Base-by-base conservation (phyloP, 2,888 invertebrate species). In the Cepaea hortensis region DNA sequence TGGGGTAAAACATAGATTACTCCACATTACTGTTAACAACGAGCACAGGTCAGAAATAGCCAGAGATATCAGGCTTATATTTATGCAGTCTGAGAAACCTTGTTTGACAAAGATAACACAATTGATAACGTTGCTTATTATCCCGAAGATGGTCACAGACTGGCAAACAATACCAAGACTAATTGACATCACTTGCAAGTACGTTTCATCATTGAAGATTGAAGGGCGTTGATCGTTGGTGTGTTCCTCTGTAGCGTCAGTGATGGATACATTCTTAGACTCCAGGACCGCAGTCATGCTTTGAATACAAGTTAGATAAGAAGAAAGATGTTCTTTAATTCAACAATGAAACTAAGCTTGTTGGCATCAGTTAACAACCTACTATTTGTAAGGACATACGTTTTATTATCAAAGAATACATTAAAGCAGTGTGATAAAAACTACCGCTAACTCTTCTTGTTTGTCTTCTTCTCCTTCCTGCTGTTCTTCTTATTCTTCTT, bases 31-130 rank as follows among this genome's bases (percentile, higher is more conserved):
- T 18, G 80, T 55, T 15, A 85, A 5, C 15, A 85, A 46, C 3
- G 85, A 85, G 35, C 46, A 77, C n/a, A 85, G n/a, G n/a, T 85
- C 85, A 7, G 85, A 85, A 2, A 85, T n/a, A 0, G 85, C 72
- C 11, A 85, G 35, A 50, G 65, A 46, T n/a, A 87, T 13, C 13
- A 87, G 79, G 23, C 72, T 6, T 4, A 77, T 73, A 50, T 80
- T 79, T 48, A 80, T 73, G n/a, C 46, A 23, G 11, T 87, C 72
- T n/a, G 77, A 20, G 50, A 83, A 72, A 18, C 86, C 79, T 70
- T 86, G 76, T 75, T 70, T 70, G 70, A 77, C 61, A 55, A 86
- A 70, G 11, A 77, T 46, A 1, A 76, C 18, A 11, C 62, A 65
- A 15, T 73, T 76, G 13, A 85, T 11, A 13, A 85, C 35, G 48